Evolutionary conservation across 2,797 vertebrate species (phyloP).

Genomic region (Enteromius anoplus): DNA sequence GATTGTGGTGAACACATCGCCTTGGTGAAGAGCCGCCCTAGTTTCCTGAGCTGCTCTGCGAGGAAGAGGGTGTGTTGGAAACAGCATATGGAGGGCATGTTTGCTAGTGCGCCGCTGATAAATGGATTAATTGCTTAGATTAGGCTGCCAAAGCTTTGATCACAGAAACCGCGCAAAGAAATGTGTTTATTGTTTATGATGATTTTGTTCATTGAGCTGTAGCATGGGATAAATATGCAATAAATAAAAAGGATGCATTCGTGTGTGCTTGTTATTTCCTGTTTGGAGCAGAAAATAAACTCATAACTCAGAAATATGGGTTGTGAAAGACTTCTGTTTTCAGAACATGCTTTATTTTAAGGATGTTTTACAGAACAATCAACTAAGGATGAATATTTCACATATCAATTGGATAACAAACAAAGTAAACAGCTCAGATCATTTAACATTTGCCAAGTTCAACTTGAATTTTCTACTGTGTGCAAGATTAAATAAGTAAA

Average conservation of each 20-base stretch:
- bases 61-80: constrained; percentile 51
- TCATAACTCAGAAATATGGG: neutral
- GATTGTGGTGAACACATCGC: constrained; percentile 56
- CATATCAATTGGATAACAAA: neutral
- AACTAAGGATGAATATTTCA: neutral
- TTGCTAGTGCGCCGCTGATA: constrained; percentile 60
- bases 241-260: constrained; percentile 30
- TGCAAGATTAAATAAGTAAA: neutral
- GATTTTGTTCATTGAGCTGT: constrained; percentile 59
- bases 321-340: neutral
- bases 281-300: constrained; percentile 27
- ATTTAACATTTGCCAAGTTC: neutral
- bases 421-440: neutral
- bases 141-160: constrained; percentile 62
- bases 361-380: neutral
- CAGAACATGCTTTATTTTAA: neutral
- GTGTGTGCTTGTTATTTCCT: constrained; percentile 13
- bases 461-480: neutral
- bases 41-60: constrained; percentile 53
- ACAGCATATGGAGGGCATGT: constrained; percentile 60
- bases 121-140: constrained; percentile 65
- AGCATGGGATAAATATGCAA: constrained; percentile 37
- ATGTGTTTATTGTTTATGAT: constrained; percentile 60
- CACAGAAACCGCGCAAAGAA: constrained; percentile 52
- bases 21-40: constrained; percentile 56